Conservation (phyloP, 2,113 vertebrate genomes). For the Lanius collurio region DNA sequence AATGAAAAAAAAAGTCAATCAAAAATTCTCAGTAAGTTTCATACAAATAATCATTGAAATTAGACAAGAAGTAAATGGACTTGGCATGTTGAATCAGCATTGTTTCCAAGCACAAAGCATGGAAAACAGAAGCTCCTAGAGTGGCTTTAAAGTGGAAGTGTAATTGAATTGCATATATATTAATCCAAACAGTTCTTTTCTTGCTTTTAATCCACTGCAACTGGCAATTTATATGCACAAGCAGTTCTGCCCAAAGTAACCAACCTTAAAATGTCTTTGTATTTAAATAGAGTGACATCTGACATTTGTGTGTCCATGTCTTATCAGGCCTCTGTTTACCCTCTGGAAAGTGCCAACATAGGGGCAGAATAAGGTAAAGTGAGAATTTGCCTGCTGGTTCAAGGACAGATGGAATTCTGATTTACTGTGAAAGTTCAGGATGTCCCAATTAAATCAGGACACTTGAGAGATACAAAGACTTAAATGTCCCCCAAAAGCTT, state of each 20-base stretch:
- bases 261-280: constrained; percentile 54
- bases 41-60: constrained; percentile 3
- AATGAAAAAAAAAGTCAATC: not conserved
- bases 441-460: constrained; percentile 30
- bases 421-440: constrained; percentile 24
- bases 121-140: constrained; percentile 4
- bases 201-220: constrained; percentile 7
- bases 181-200: constrained; percentile 6
- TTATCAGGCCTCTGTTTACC: constrained; percentile 3
- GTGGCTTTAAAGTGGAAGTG: constrained; percentile 29
- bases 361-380: not conserved
- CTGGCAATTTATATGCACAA: constrained; percentile 12
- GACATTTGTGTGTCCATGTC: constrained; percentile 10
- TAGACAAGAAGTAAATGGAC: constrained; percentile 33
- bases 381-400: not conserved
- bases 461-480: not conserved
- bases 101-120: constrained; percentile 25
- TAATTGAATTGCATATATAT: constrained; percentile 2
- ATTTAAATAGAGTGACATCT: constrained; percentile 42
- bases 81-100: not conserved
- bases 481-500: not conserved
- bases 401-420: not conserved
- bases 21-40: constrained; percentile 18
- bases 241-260: not conserved
- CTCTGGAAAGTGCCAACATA: not conserved